Evolutionary conservation across 2,888 invertebrate species (phyloP).

Genomic region (Volucella inanis): DNA sequence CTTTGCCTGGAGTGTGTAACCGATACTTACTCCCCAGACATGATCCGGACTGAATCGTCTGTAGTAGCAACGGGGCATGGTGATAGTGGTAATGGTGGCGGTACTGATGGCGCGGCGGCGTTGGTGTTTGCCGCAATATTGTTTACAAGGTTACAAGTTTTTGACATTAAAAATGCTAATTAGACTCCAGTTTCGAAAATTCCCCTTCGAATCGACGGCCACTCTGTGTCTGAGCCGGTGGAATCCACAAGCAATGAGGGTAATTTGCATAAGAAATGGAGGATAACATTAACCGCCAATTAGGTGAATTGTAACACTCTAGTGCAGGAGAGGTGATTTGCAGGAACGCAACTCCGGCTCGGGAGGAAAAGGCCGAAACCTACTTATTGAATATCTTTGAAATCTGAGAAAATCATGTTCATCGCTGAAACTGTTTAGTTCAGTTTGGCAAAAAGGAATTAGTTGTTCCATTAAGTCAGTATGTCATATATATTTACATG

Average conservation of each 20-base stretch:
- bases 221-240: slow-evolving; percentile 37
- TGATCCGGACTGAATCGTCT: slow-evolving; percentile 71
- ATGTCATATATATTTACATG: slow-evolving; percentile 65
- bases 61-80: slow-evolving; percentile 14
- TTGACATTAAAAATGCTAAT: slow-evolving; percentile 83
- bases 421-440: slow-evolving; percentile 56
- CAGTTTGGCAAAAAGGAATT: slow-evolving; percentile 68
- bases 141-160: slow-evolving; percentile 80
- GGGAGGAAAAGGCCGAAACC: slow-evolving; percentile 54
- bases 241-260: slow-evolving; percentile 68
- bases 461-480: slow-evolving; percentile 70
- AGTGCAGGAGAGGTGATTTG: slow-evolving; percentile 75
- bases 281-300: slow-evolving; percentile 83
- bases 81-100: slow-evolving; percentile 1
- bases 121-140: slow-evolving; percentile 76
- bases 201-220: slow-evolving; percentile 49
- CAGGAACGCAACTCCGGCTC: slow-evolving; percentile 28
- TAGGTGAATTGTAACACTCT: slow-evolving; percentile 83
- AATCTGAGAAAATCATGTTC: slow-evolving; percentile 69
- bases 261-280: slow-evolving; percentile 78
- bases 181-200: slow-evolving; percentile 78
- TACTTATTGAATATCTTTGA: slow-evolving; percentile 68
- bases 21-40: slow-evolving; percentile 67
- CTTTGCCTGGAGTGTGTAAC: slow-evolving; percentile 50
- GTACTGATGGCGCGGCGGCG: slow-evolving; percentile 34